Percentiles rank a stretch among this genome's conserved stretches.
Conservation (phyloP, 2,888 invertebrate genomes). For the Tipula confusa region DNA sequence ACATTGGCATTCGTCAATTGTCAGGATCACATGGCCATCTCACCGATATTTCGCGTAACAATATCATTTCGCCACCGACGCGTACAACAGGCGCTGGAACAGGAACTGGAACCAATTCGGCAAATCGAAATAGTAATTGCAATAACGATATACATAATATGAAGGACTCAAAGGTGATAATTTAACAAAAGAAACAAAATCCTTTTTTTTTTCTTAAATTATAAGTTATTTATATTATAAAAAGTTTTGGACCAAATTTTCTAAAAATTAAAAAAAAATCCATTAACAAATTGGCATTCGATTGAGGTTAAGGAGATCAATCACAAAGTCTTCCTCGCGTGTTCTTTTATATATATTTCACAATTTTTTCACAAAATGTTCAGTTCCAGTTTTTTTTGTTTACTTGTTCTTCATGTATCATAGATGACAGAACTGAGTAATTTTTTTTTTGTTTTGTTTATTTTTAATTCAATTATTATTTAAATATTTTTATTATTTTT, state of each 20-base stretch:
- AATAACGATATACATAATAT: background rate
- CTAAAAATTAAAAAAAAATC: background rate
- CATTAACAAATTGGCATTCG: constrained; percentile 31
- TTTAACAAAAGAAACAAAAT: background rate
- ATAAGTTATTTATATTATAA: too few species aligned
- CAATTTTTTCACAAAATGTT: background rate
- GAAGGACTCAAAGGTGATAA: constrained; percentile 27
- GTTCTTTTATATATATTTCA: background rate
- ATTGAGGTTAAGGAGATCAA: background rate
- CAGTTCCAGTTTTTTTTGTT: background rate
- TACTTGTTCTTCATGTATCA: background rate
- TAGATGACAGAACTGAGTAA: background rate
- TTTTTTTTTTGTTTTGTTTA: constrained; percentile 31
- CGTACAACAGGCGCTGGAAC: background rate
- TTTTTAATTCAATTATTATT: background rate
- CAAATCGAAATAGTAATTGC: constrained; percentile 6
- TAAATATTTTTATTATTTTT: constrained; percentile 28
- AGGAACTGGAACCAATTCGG: background rate
- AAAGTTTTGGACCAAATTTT: background rate
- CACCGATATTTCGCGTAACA: constrained; percentile 37
- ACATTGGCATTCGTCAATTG: constrained; percentile 48
- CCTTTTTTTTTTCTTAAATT: too few species aligned
- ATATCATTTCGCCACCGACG: background rate
- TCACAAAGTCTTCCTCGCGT: background rate
- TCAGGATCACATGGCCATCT: constrained; percentile 43